Evolutionary conservation across 2,113 vertebrate genomes (phyloP).

Genomic region (Pithys albifrons): DNA sequence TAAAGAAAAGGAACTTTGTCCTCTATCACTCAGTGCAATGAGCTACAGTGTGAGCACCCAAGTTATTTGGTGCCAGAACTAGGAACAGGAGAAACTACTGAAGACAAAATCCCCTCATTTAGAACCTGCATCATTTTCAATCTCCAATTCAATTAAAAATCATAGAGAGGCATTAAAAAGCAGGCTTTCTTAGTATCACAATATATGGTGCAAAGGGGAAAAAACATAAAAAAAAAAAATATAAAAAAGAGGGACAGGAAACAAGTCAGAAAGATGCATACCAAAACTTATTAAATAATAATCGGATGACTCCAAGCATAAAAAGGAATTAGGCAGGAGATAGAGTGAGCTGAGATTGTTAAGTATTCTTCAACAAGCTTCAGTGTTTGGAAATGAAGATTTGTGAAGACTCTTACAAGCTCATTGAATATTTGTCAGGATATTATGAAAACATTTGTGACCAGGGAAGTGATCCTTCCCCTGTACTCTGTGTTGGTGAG

Average conservation of each 20-base stretch:
- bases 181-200: background rate
- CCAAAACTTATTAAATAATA: background rate
- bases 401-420: background rate
- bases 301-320: background rate
- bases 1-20: background rate
- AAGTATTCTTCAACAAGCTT: background rate
- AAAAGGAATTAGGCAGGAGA: background rate
- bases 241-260: background rate
- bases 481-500: too few relatives aligned
- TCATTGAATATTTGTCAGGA: background rate
- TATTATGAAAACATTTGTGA: background rate
- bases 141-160: background rate
- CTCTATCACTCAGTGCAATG: background rate
- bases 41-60: background rate
- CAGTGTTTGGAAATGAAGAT: background rate
- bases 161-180: background rate
- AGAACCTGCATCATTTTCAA: background rate
- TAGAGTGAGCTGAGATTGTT: background rate
- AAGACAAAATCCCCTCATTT: background rate
- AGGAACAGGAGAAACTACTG: background rate
- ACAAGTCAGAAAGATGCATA: background rate
- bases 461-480: too few relatives aligned
- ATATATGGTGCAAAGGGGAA: rapidly evolving
- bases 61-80: background rate
- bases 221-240: background rate